Evolutionary conservation across 2,888 invertebrate species (phyloP).

Genomic region (Mechanitis mazaeus): DNA sequence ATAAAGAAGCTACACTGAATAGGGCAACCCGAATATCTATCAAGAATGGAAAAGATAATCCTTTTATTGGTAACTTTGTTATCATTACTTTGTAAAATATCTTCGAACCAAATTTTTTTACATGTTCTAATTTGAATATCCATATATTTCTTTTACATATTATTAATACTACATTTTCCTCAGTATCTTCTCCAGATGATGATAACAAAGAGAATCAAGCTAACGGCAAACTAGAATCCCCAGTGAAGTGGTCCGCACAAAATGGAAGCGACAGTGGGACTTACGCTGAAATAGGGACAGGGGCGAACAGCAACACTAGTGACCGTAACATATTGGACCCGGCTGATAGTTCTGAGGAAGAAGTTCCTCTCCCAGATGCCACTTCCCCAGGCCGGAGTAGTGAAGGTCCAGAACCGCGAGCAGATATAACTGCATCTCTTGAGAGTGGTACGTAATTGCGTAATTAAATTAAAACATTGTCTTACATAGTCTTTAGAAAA

Average conservation of each 20-base stretch:
- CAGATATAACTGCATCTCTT: constrained; percentile 66
- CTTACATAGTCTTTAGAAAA: neutral
- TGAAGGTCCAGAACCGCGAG: constrained; percentile 69
- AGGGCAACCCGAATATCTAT: constrained; percentile 58
- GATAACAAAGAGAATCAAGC: constrained; percentile 73
- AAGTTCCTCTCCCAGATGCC: constrained; percentile 66
- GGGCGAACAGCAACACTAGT: constrained; percentile 62
- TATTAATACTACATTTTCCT: constrained; percentile 5
- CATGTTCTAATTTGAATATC: neutral
- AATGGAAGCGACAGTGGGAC: constrained; percentile 73
- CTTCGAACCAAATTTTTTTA: neutral
- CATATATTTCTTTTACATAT: neutral
- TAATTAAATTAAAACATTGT: neutral
- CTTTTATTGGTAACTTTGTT: constrained; percentile 57
- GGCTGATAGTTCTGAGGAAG: constrained; percentile 71
- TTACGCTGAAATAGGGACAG: constrained; percentile 70
- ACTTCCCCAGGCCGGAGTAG: constrained; percentile 70
- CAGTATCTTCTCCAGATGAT: constrained; percentile 48
- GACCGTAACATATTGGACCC: constrained; percentile 70
- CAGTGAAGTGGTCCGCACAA: constrained; percentile 67
- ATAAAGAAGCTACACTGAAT: constrained; percentile 66
- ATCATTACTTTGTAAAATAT: neutral
- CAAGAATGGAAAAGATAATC: constrained; percentile 71
- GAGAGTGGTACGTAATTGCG: constrained; percentile 53
- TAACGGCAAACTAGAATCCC: constrained; percentile 69